Percentiles rank a stretch among this genome's conserved stretches.
Conservation (phyloP, 2,888 invertebrate species). For the Sisyra terminalis region DNA sequence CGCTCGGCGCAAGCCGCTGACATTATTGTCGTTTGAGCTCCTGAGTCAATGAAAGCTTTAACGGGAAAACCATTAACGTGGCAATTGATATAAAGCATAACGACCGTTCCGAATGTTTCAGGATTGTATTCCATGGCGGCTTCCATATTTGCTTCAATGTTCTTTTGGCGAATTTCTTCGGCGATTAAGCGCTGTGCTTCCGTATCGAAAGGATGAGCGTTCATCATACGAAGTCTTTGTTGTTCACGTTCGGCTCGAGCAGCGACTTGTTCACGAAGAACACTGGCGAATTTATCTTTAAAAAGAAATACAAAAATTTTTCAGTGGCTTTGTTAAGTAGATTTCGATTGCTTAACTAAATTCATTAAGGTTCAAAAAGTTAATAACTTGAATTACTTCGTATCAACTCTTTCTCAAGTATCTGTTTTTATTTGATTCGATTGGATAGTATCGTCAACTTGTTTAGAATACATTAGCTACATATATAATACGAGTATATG, state of each 20-base stretch:
- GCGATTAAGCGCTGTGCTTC: conserved; percentile 91
- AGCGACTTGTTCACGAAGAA: conserved; percentile 67
- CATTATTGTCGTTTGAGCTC: conserved; percentile 97
- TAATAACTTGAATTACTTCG: no score
- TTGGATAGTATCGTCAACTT: no score
- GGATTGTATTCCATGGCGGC: conserved; percentile 98
- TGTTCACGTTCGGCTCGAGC: conserved; percentile 69
- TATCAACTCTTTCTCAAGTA: no score
- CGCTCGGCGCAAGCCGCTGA: conserved; percentile 88
- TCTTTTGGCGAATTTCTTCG: conserved; percentile 88
- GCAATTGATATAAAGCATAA: conserved; percentile 96
- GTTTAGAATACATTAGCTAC: no score
- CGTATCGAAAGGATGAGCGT: conserved; percentile 88
- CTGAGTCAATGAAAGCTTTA: conserved; percentile 97
- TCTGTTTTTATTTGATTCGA: no score
- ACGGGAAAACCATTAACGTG: conserved; percentile 92
- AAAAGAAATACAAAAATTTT: conserved; percentile 14
- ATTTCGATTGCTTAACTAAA: neutral
- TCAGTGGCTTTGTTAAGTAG: neutral
- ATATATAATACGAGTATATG: no score
- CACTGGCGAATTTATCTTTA: conserved; percentile 59
- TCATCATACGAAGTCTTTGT: conserved; percentile 72
- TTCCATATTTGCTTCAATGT: conserved; percentile 97
- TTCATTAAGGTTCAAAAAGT: no score
- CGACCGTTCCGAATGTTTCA: conserved; percentile 93